Evolutionary conservation across 2,888 invertebrate species (phyloP).

Genomic region (Octonoba sinensis): DNA sequence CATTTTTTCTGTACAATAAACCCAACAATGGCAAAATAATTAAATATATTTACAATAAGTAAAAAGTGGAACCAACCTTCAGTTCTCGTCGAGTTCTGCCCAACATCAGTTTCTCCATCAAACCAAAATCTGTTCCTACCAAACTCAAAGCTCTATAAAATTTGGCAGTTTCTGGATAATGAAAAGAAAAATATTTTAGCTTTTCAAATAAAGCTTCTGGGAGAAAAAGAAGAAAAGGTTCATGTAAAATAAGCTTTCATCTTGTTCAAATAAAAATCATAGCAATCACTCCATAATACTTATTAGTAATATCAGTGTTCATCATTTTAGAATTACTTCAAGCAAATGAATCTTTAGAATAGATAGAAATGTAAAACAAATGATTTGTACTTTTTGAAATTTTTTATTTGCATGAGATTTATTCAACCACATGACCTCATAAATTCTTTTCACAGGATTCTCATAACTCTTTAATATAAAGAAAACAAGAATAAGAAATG

Average conservation of each 20-base stretch:
- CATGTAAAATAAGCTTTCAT: too few relatives aligned
- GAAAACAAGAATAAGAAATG: conserved; percentile 4
- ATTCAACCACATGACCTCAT: not conserved
- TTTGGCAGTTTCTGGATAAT: conserved; percentile 81
- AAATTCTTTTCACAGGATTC: not conserved
- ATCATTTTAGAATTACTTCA: not conserved
- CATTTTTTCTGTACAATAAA: not conserved
- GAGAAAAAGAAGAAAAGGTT: not conserved
- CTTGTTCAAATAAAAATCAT: too few relatives aligned
- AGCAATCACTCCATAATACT: not conserved
- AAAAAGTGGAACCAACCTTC: conserved; percentile 73
- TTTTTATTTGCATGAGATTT: not conserved
- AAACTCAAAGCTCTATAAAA: conserved; percentile 91
- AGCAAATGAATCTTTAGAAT: not conserved
- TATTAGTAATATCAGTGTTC: not conserved
- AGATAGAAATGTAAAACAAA: too few relatives aligned
- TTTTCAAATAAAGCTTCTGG: not conserved
- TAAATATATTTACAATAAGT: conserved; percentile 67
- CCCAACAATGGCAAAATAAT: not conserved
- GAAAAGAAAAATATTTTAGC: conserved; percentile 7
- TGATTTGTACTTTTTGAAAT: too few relatives aligned
- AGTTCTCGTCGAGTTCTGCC: conserved; percentile 84
- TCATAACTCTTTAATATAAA: not conserved
- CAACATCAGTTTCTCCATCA: conserved; percentile 81
- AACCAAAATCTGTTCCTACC: conserved; percentile 91